Evolutionary conservation across 2,113 vertebrate genomes (phyloP), one percentile per base, ranked within the genome.

Genomic region (Syngnathus scovelli): DNA sequence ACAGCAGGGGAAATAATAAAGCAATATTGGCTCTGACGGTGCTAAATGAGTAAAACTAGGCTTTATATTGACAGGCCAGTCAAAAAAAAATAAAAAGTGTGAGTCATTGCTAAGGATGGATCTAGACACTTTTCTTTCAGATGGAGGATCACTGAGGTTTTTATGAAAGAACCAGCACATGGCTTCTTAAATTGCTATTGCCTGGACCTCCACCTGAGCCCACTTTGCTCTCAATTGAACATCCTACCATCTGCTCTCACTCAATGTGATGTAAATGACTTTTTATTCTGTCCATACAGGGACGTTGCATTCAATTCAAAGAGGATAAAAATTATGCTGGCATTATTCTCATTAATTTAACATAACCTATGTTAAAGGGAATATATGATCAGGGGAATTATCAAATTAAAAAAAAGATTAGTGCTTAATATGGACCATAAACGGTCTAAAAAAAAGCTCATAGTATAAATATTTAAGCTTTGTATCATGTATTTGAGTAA

Each of bases 41-140:
- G 64, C 54, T 46, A 75, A 74, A 86, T 78, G 68, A 66, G 19
- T 67, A 77, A 82, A 78, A 8, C 27, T 64, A 63, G 38, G 67
- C 67, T 77, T 74, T 81, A 75, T 83, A 81, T 69, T 65, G 66
- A 64, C 49, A 51, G 55, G 60, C 69, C 49, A 55, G 33, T 21
- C 21, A 7, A 19, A 41, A n/a, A 19, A n/a, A 18, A 43, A 33
- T 33, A 21, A 23, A 7, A 7, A 3, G 59, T 60, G 4, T 6
- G 5, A 5, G 8, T 38, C 55, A 58, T 36, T 36, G 2, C 9
- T 61, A 19, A 39, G 59, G 2, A 9, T 12, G 1, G 1, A 3
- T 11, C 61, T 44, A 21, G 61, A 44, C 41, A 23, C 12, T 12
- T 54, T 54, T 41, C 61, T 23, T 54, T 36, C 55, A 63, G 13